phyloP scores from a whole-genome alignment of 2,113 vertebrate species.

The Nesogale talazaci region DNA sequence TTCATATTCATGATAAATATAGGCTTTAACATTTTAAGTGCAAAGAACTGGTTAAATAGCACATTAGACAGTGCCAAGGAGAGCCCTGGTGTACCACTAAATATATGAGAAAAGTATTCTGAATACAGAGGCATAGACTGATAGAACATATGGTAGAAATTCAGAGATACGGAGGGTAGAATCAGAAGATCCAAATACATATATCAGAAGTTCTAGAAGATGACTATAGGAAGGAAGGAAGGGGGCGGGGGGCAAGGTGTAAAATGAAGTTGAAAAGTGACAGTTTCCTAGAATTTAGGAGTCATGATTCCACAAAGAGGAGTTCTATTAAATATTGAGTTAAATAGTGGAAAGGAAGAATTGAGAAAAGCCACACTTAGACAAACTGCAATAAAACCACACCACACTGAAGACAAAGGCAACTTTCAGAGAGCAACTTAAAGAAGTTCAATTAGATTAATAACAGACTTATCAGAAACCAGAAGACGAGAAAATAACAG shows the following conservation, averaged over 20 bases:
- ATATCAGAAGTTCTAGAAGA: background rate
- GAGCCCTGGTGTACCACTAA: background rate
- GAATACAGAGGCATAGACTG: background rate
- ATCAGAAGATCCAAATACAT: background rate
- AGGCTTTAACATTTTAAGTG: background rate
- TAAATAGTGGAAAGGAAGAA: too few relatives aligned
- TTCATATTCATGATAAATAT: constrained; percentile 17
- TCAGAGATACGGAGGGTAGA: background rate
- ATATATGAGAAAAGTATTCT: background rate
- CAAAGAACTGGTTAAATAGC: constrained; percentile 35
- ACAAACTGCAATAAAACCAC: background rate
- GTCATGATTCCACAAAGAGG: too few relatives aligned
- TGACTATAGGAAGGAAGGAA: background rate
- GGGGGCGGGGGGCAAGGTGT: background rate
- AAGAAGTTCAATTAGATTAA: background rate
- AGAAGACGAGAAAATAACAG: background rate
- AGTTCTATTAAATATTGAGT: too few relatives aligned
- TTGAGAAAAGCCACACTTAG: too few relatives aligned
- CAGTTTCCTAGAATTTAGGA: background rate
- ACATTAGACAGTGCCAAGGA: constrained; percentile 8
- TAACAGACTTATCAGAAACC: background rate
- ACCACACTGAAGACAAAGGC: background rate
- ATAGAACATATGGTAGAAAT: background rate
- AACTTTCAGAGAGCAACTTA: background rate
- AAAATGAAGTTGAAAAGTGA: background rate